These are phyloP conservation scores for Heteromurus nitidus DNA, from an alignment of 2,888 invertebrate genomes.

Conservation along the genomic window DNA sequence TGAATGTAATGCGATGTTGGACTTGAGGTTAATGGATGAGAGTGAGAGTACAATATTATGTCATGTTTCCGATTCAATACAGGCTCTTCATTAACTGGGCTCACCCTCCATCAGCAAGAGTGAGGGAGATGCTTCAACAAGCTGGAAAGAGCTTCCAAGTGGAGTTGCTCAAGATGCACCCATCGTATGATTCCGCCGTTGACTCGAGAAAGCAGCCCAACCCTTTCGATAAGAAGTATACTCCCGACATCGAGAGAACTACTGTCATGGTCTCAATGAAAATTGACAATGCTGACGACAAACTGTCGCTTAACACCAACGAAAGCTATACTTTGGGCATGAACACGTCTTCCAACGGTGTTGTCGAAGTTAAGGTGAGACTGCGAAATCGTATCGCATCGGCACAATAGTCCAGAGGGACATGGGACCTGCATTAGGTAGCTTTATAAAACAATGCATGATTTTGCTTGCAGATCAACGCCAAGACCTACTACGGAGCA, in stretches of 20 bases:
- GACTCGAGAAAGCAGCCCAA: conserved; percentile 72
- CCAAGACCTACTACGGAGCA: conserved; percentile 81
- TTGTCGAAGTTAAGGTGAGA: conserved; percentile 72
- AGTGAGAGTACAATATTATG: too few species aligned
- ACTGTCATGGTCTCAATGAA: conserved; percentile 73
- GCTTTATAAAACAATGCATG: background rate
- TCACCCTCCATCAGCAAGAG: conserved; percentile 72
- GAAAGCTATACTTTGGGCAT: conserved; percentile 72
- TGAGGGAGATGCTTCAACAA: conserved; percentile 73
- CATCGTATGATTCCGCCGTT: conserved; percentile 68
- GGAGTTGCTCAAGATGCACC: conserved; percentile 73
- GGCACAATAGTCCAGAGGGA: background rate
- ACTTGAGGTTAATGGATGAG: too few species aligned
- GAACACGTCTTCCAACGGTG: conserved; percentile 73
- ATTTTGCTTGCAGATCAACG: conserved; percentile 73
- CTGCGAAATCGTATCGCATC: background rate
- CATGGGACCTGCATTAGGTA: background rate
- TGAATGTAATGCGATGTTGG: too few species aligned
- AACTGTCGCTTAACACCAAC: conserved; percentile 71
- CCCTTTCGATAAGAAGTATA: conserved; percentile 73
- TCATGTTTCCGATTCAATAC: too few species aligned
- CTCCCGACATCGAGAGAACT: conserved; percentile 72
- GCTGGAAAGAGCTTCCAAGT: conserved; percentile 73
- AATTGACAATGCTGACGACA: conserved; percentile 72
- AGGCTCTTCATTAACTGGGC: conserved; percentile 73